Evolutionary conservation across 2,113 vertebrate genomes (phyloP).

Genomic region (Vanacampus margaritifer): DNA sequence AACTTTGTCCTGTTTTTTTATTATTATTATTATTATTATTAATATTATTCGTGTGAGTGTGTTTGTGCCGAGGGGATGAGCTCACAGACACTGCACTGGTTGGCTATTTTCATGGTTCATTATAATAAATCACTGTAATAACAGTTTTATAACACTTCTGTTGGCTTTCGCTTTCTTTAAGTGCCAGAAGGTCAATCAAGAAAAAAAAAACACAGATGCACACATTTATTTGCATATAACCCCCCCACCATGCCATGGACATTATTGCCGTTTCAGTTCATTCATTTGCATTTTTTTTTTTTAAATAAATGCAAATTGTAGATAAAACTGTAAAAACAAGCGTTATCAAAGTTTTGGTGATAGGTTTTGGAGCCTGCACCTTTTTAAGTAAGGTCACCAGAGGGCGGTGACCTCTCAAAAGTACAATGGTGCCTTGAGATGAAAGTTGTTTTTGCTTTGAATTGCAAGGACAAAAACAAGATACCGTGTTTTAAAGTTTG

Average conservation of each 20-base stretch:
- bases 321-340: not conserved
- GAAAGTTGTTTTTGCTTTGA: too few relatives aligned
- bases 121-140: slow-evolving; percentile 83
- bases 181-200: not conserved
- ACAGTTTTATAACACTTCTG: slow-evolving; percentile 76
- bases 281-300: not conserved
- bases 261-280: not conserved
- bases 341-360: not conserved
- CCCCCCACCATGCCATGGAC: not conserved
- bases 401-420: not conserved
- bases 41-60: slow-evolving; percentile 66
- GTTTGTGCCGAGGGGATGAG: slow-evolving; percentile 69
- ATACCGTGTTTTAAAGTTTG: too few relatives aligned
- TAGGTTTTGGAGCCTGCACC: not conserved
- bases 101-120: slow-evolving; percentile 82
- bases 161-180: not conserved
- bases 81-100: slow-evolving; percentile 79
- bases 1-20: slow-evolving; percentile 58
- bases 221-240: not conserved
- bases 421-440: too few relatives aligned
- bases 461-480: too few relatives aligned
- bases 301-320: not conserved
- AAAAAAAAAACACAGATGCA: not conserved
- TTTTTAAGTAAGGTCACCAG: not conserved
- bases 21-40: slow-evolving; percentile 32